Evolutionary conservation across 1,140 invertebrate genomes (phyloP), one percentile per base, ranked within the genome.

Genomic region (Notospermus geniculatus): DNA sequence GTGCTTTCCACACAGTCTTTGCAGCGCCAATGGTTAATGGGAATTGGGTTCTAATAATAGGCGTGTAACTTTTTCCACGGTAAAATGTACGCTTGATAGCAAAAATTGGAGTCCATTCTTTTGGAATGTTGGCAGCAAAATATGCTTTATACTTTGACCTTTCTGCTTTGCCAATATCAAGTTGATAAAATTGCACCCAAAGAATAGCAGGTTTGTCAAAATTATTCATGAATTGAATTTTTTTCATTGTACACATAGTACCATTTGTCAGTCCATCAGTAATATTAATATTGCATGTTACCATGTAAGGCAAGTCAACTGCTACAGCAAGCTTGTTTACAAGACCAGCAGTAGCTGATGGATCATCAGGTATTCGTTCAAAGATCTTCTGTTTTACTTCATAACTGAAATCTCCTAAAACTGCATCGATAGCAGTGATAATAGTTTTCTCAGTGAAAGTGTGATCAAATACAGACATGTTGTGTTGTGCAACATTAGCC

Each of bases 231-330:
- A 7, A 50, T 27, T 50, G 19, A 32, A 17, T 19, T 65, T 58
- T 39, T 65, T 52, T 58, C 57, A 65, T 11, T 54, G n/a, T n/a
- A 65, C 29, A 36, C 54, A 58, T 7, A 65, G 29, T 52, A 36
- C 54, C 62, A 56, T 64, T 64, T 0, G 56, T 43, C 27, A 64
- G 27, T 19, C 62, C 62, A 27, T 59, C 57, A 4, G 59, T 28
- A 13, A 43, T 39, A 29, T 64, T 41, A 1, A 64, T 23, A 43
- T 64, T 64, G 17, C 45, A 11, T n/a, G 53, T 56, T 29, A 64
- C 30, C 62, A 65, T 62, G 13, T 50, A 55, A 15, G 46, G 25
- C n/a, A 57, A 56, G 59, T 45, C 32, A 17, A 65, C 15, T 11
- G 56, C 59, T 15, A 65, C 2, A 46, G 27, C 9, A 25, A 61